Evolutionary conservation across 1,140 invertebrate genomes (phyloP).

Genomic region (Drosophila tristis): DNA sequence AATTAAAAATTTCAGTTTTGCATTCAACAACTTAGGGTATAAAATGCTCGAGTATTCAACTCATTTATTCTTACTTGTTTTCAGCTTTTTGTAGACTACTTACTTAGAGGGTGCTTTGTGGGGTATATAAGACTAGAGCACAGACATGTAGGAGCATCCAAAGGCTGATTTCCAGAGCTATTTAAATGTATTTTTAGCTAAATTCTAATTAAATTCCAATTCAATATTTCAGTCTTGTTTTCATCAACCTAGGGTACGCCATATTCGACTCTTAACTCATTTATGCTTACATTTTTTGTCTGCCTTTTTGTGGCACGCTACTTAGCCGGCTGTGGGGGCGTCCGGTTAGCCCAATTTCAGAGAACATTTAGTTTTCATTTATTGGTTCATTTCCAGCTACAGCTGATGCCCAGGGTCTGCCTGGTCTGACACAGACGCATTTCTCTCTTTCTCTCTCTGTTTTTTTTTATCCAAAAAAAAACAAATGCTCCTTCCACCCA

Average conservation of each 20-base stretch:
- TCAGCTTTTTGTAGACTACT: not conserved
- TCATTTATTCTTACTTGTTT: too few relatives aligned
- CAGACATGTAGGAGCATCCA: too few relatives aligned
- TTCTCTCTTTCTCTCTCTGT: conserved; percentile 16
- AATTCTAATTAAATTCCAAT: too few relatives aligned
- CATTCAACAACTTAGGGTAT: not conserved
- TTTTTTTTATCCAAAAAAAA: conserved; percentile 25
- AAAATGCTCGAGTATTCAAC: too few relatives aligned
- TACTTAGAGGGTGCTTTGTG: conserved; percentile 5
- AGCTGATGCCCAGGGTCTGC: conserved; percentile 37
- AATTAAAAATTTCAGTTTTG: not conserved
- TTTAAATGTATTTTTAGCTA: not conserved
- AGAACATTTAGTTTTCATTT: conserved; percentile 51
- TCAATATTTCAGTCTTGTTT: too few relatives aligned
- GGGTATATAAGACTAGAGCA: not conserved
- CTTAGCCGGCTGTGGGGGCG: conserved; percentile 35
- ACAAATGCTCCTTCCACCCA: conserved; percentile 37
- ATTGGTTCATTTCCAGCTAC: conserved; percentile 70
- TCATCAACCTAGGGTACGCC: not conserved
- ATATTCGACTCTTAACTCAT: not conserved
- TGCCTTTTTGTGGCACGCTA: conserved; percentile 39
- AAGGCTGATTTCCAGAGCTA: not conserved
- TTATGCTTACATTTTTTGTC: conserved; percentile 10
- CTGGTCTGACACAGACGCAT: conserved; percentile 1
- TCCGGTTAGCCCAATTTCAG: conserved; percentile 42